Evolutionary conservation across 2,113 vertebrate species (phyloP).

Genomic region (Cebus imitator): DNA sequence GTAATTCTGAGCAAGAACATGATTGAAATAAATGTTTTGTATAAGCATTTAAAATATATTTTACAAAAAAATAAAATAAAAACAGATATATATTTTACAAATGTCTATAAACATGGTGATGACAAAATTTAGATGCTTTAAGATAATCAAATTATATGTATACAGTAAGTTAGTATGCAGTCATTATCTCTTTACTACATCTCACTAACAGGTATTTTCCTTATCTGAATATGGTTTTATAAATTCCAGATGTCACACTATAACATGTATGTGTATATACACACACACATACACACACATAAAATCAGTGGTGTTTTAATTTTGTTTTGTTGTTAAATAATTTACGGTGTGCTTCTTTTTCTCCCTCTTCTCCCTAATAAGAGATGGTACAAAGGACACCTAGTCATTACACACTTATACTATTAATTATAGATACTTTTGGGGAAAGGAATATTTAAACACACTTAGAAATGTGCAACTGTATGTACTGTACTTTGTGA

Average conservation of each 20-base stretch:
- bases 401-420: background rate
- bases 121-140: slow-evolving; percentile 35
- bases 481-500: background rate
- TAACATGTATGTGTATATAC: background rate
- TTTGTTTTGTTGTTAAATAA: slow-evolving; percentile 27
- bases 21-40: background rate
- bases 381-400: background rate
- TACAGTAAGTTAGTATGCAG: background rate
- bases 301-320: background rate
- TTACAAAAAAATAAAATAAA: background rate
- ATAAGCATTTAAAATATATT: slow-evolving; percentile 39
- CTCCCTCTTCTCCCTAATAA: background rate
- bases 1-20: background rate
- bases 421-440: slow-evolving; percentile 30
- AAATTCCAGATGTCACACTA: slow-evolving; percentile 12
- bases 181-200: slow-evolving; percentile 9
- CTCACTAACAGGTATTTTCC: background rate
- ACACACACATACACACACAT: background rate
- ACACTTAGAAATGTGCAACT: slow-evolving; percentile 31
- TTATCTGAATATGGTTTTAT: background rate
- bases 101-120: background rate
- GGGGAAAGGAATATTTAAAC: slow-evolving; percentile 25
- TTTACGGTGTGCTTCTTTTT: background rate
- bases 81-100: background rate
- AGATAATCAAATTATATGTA: background rate